These are phyloP conservation scores for Melinopterus prodromus DNA, from an alignment of 2,888 invertebrate genomes.

Conservation along the genomic window DNA sequence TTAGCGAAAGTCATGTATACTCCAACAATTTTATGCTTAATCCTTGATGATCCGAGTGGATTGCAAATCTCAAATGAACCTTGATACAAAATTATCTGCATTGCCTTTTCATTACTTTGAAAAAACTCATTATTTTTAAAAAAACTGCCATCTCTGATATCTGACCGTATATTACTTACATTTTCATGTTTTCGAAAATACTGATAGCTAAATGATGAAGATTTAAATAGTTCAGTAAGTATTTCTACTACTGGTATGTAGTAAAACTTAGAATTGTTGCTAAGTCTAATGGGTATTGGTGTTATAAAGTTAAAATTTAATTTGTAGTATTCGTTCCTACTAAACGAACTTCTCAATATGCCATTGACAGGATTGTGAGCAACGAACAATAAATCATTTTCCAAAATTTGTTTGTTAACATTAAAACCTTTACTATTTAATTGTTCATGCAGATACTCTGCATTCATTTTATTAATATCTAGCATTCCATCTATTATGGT, in stretches of 20 bases:
- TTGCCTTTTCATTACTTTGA: constrained; percentile 22
- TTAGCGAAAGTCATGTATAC: constrained; percentile 49
- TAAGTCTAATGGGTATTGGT: background rate
- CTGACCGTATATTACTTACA: constrained; percentile 11
- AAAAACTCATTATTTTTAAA: constrained; percentile 39
- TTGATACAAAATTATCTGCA: constrained; percentile 48
- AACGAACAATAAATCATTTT: background rate
- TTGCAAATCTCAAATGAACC: constrained; percentile 51
- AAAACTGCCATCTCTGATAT: constrained; percentile 35
- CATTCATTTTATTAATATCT: constrained; percentile 6
- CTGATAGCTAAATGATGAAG: background rate
- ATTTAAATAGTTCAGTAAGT: background rate
- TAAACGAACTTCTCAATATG: background rate
- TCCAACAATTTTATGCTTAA: constrained; percentile 48
- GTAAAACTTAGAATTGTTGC: background rate
- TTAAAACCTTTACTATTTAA: background rate
- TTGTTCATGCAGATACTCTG: constrained; percentile 11
- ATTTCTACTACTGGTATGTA: background rate
- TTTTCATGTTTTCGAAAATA: constrained; percentile 7
- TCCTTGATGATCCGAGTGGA: constrained; percentile 48
- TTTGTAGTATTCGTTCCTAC: constrained; percentile 13
- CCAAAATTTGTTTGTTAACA: background rate
- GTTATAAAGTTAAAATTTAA: constrained; percentile 15
- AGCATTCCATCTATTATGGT: background rate
- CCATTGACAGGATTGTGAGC: constrained; percentile 6